Base-by-base conservation (phyloP, 2,888 invertebrate species). In the Heliconius ismenius region DNA sequence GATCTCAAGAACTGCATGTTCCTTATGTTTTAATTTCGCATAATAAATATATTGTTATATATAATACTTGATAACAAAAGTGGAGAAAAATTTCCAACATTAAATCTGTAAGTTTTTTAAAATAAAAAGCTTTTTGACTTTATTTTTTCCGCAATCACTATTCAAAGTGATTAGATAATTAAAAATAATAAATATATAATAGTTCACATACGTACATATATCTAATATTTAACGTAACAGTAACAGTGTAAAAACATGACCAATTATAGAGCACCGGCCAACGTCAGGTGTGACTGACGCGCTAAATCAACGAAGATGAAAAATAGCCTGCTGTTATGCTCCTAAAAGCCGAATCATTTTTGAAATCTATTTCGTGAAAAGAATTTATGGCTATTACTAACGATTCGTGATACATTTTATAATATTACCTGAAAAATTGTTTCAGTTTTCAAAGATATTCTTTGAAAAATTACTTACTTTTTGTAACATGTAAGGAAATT, bases 281-380 rank as follows among this genome's bases (percentile, higher is more conserved):
- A 84, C 84, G 82, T 83, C 87, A 86, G 83, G 81, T 86, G 87
- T 82, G 81, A 79, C 81, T 86, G 89, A 87, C 87, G 86, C 86
- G 81, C 86, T 88, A 88, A 87, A 88, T 87, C 85, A 84, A 87
- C 87, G 86, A 87, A 85, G 87, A 87, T 85, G 65, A 85, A 85
- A 86, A 77, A 82, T 82, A 80, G 79, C 68, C 32, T 43, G 68
- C 73, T 73, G 73, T 75, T 79, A 75, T 78, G 69, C 60, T 79
- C 67, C 65, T 80, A 65, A 78, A 78, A 80, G 80, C 77, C 76
- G 58, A 65, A 63, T 80, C 78, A 81, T 75, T 79, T 81, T 81
- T 81, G 74, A 64, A 74, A 65, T 28, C 15, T 36, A 26, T 60
- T 60, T 60, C 3, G 64, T 26, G n/a, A 26, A 58, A 39, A 64